phyloP scores from a whole-genome alignment of 2,888 invertebrate species.

The Criorhina ranunculi region DNA sequence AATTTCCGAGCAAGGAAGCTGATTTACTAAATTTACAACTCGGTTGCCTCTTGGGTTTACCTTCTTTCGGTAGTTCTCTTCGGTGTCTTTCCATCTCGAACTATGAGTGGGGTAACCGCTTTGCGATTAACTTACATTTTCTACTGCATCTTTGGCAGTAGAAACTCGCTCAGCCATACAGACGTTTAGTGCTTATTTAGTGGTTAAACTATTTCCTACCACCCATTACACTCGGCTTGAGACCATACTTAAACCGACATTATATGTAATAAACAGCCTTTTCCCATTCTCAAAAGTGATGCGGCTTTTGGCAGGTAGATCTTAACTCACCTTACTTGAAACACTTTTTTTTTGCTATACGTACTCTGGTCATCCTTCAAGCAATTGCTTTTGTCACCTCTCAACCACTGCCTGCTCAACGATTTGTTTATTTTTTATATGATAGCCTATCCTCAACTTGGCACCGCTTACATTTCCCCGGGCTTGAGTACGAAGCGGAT shows the following conservation, averaged over 20 bases:
- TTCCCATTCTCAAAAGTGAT: neutral
- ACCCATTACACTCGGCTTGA: neutral
- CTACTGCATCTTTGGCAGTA: too few relatives aligned
- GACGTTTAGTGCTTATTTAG: too few relatives aligned
- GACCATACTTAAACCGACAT: neutral
- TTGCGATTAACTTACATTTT: too few relatives aligned
- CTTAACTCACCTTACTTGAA: neutral
- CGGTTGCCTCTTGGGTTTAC: too few relatives aligned
- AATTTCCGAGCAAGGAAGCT: too few relatives aligned
- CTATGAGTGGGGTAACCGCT: too few relatives aligned
- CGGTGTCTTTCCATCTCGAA: too few relatives aligned
- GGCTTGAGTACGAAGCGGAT: slow-evolving; percentile 19
- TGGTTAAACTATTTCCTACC: slow-evolving; percentile 8
- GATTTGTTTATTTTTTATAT: slow-evolving; percentile 51
- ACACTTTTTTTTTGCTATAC: slow-evolving; percentile 24
- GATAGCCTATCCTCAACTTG: slow-evolving; percentile 35
- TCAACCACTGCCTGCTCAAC: slow-evolving; percentile 34
- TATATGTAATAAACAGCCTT: neutral
- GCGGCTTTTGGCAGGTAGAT: neutral
- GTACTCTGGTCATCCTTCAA: slow-evolving; percentile 30
- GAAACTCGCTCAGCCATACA: too few relatives aligned
- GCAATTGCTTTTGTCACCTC: slow-evolving; percentile 50
- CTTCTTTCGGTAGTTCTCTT: too few relatives aligned
- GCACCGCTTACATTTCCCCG: slow-evolving; percentile 4
- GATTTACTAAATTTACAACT: too few relatives aligned